phyloP scores from a whole-genome alignment of 2,888 invertebrate genomes.

The Phortica okadai region DNA sequence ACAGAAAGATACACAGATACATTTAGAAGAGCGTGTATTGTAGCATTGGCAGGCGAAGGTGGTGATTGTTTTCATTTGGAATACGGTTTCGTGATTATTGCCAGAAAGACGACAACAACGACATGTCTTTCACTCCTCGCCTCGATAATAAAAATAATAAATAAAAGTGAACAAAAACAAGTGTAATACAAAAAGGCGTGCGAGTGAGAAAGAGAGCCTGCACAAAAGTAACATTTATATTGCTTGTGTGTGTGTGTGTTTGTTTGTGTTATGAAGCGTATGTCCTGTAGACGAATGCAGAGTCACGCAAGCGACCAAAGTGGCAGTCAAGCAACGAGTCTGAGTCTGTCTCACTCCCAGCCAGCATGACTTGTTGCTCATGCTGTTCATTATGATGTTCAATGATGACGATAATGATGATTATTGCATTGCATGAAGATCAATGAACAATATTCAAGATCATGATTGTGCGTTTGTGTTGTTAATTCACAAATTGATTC shows the following conservation, averaged over 20 bases:
- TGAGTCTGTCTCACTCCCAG: neutral
- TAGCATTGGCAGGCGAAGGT: no score
- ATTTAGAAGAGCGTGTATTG: no score
- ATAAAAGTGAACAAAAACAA: slow-evolving; percentile 20
- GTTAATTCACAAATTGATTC: slow-evolving; percentile 55
- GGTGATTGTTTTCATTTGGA: neutral
- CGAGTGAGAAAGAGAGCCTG: neutral
- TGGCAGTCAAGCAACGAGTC: neutral
- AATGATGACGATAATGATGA: neutral
- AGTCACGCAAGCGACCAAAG: slow-evolving; percentile 39
- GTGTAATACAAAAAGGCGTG: slow-evolving; percentile 29
- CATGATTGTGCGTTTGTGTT: slow-evolving; percentile 50
- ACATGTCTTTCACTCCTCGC: no score
- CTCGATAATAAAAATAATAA: neutral
- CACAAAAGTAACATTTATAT: slow-evolving; percentile 30
- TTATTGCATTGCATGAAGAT: slow-evolving; percentile 17
- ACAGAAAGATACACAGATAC: neutral
- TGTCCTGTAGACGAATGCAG: slow-evolving; percentile 45
- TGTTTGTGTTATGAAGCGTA: slow-evolving; percentile 41
- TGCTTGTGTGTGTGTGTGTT: neutral
- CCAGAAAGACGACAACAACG: neutral
- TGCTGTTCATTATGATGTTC: slow-evolving; percentile 2
- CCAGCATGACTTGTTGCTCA: slow-evolving; percentile 14
- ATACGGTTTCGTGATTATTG: slow-evolving; percentile 12
- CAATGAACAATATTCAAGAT: slow-evolving; percentile 40